Conservation (phyloP, 2,113 vertebrate genomes). For the Indri indri region DNA sequence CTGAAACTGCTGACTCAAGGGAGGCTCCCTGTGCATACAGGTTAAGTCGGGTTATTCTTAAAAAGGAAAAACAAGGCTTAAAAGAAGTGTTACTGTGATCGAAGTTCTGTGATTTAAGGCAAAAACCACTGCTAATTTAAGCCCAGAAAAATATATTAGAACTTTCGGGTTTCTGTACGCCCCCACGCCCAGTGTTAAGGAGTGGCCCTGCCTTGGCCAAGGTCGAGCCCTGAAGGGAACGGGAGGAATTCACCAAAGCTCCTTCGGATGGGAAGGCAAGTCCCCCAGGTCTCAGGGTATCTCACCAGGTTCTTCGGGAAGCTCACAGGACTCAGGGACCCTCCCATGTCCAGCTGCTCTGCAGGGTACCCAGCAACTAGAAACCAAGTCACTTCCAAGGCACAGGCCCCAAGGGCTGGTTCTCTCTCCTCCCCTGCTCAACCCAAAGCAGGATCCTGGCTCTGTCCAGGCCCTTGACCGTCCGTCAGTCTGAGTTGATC, state of each 20-base stretch:
- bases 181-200: neutral
- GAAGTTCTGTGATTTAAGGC: neutral
- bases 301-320: neutral
- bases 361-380: neutral
- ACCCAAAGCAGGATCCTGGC: neutral
- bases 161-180: neutral
- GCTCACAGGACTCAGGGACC: neutral
- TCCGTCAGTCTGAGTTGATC: slow-evolving; percentile 62
- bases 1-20: too few species aligned
- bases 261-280: neutral
- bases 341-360: neutral
- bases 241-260: neutral
- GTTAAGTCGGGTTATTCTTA: neutral
- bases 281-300: neutral
- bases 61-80: slow-evolving; percentile 78
- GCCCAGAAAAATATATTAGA: neutral
- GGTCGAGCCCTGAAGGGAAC: neutral
- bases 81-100: slow-evolving; percentile 32
- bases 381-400: neutral
- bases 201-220: too few species aligned
- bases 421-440: neutral
- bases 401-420: neutral
- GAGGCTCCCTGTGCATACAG: neutral
- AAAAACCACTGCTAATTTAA: neutral
- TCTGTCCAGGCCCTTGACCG: too few species aligned